Base-by-base conservation (phyloP, 1,140 invertebrate species). In the Drosophila sucinea region DNA sequence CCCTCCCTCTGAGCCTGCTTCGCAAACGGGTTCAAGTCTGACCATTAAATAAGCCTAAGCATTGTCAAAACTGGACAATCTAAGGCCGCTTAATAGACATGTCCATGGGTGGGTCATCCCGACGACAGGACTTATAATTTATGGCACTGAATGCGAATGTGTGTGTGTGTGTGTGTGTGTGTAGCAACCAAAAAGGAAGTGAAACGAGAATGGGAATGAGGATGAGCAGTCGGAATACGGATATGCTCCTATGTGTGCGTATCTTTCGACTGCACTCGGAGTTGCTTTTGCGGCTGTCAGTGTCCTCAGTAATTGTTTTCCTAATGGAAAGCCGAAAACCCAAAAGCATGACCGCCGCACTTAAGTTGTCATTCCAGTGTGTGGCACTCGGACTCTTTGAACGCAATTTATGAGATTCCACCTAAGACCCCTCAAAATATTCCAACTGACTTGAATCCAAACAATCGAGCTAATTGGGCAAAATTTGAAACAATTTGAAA, bases 231-330 rank as follows among this genome's bases (percentile, higher is more conserved):
- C 6, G 8, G 11, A 3, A 23, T 17, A 23, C 4, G 17, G 32
- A 62, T 17, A 17, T 17, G 17, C 0, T 17, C 17, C 51, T 60
- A 54, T 38, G 41, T 27, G 32, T 44, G 23, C 27, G 44, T 51
- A 27, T 51, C 44, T 51, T 51, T 51, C 23, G 23, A 51, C 27
- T 51, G 44, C 30, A 40, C 17, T 41, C 30, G 11, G 17, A 61
- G n/a, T 60, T 35, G 64, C 38, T 58, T 55, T 73, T 66, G 71
- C 33, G 41, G 35, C 71, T 70, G 75, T 70, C 71, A 77, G 75
- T 77, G 75, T 73, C 67, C 71, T 70, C 75, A 66, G 75, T 77
- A 77, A 77, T 77, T 77, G 75, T 77, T 77, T 77, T 77, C 75
- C 75, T 77, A 77, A 77, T 77, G 75, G 75, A 73, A 60, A 38